Evolutionary conservation across 2,888 invertebrate species (phyloP), one percentile per base, ranked within the genome.

Genomic region (Yponomeuta cagnagella): DNA sequence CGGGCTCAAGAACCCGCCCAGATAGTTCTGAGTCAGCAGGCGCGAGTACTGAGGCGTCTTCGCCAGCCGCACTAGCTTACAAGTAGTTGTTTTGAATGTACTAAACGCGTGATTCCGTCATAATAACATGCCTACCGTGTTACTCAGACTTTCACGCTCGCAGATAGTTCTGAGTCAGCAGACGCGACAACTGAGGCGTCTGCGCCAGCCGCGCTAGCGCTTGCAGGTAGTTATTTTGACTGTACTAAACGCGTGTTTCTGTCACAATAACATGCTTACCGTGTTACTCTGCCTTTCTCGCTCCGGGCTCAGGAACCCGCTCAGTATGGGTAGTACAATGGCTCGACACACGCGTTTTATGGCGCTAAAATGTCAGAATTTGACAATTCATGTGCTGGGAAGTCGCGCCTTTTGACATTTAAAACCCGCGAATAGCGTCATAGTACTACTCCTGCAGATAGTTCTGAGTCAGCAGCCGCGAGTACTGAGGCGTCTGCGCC

Each of bases 161-260:
- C 43, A 43, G 43, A 43, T 8, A 43, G 43, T 87, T 87, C 8
- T 81, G 83, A 0, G 90, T 86, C 72, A 90, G 75, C 6, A 93
- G 76, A 1, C 86, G 79, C 81, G 87, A 80, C 71, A 93, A 93
- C 30, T 88, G 81, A 1, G 89, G 74, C 72, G 92, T 88, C 63
- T 88, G 75, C 2, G 92, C 80, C 10, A 90, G 78, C 67, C 80
- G 85, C 0, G 5, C 52, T 12, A 52, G 12, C 94, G 12, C 94
- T 79, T 95, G 94, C 75, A 98, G 90, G 87, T 98, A 98, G 73
- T 93, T 94, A 80, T 98, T 97, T 43, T 43, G 9, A 43, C 8
- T 43, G 43, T 43, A 43, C 5, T 43, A 8, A 43, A 43, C 6
- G 6, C 9, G 43, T 43, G 43, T 8, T 43, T 43, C 43, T 8